Base-by-base conservation (phyloP, 2,113 vertebrate genomes). In the Noctilio leporinus region DNA sequence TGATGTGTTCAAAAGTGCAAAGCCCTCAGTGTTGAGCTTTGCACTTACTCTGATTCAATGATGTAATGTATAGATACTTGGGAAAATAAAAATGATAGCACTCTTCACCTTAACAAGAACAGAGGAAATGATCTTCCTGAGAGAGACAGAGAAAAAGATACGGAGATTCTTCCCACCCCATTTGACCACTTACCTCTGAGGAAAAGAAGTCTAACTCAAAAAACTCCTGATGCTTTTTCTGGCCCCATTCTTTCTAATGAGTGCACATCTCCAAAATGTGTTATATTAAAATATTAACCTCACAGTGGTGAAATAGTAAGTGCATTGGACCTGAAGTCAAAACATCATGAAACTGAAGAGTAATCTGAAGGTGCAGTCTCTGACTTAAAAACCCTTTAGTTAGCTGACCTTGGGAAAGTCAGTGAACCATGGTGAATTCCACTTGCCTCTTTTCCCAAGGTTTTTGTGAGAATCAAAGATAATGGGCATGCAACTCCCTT, bases 1-100 rank as follows among this genome's bases (percentile, higher is more conserved):
- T 89, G 49, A 96, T 57, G 51, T 88, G 97, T 91, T 45, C 73
- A 95, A 94, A 94, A 69, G 10, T 35, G 95, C 9, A 96, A 97
- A 43, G 40, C 86, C 82, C 78, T 78, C n/a, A 95, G 89, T 95
- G 96, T 84, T 91, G 70, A 67, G 65, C 91, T 94, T 83, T 30
- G 93, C 91, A 70, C 15, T 38, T 5, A 65, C 59, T 0, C 11
- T 77, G 83, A 90, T 35, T 76, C 69, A 90, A 7, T 90, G 78
- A n/a, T 43, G 89, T 33, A 33, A 22, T 33, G 12, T 83, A 24
- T 0, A 20, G 45, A 16, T 12, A 64, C 28, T 19, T 51, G 72
- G 49, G 65, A 94, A 97, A 89, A 96, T 95, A 95, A 65, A 35
- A 87, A 55, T 73, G 7, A 11, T 17, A 86, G 43, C 3, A 30